These are phyloP conservation scores for Apamea crenata DNA, from an alignment of 2,888 invertebrate species.

Conservation along the genomic window DNA sequence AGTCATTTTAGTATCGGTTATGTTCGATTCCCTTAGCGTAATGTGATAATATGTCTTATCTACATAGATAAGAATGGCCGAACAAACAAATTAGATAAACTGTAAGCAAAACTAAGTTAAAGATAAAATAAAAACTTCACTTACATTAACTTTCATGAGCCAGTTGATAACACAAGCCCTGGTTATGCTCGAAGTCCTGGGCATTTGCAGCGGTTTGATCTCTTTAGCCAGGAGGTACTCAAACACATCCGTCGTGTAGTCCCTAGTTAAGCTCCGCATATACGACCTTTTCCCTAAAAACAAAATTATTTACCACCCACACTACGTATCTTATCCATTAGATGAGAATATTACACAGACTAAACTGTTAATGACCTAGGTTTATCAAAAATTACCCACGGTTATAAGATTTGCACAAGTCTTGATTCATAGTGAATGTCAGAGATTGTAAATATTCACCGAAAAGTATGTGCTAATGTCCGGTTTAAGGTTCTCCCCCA, in stretches of 20 bases:
- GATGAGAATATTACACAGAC: conserved; percentile 10
- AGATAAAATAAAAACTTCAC: conserved; percentile 60
- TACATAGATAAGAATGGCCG: background rate
- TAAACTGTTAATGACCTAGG: background rate
- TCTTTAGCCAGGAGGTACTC: conserved; percentile 75
- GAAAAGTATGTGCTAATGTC: conserved; percentile 31
- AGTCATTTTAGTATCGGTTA: background rate
- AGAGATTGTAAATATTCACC: conserved; percentile 43
- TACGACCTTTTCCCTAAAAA: conserved; percentile 74
- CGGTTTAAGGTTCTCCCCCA: background rate
- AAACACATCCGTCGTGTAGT: conserved; percentile 77
- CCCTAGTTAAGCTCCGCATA: conserved; percentile 69
- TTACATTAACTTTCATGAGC: conserved; percentile 85
- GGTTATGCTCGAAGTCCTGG: conserved; percentile 70
- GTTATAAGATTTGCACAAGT: conserved; percentile 22
- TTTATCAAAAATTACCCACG: background rate
- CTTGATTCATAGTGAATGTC: conserved; percentile 14
- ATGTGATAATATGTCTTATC: background rate
- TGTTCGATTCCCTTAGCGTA: too few species aligned
- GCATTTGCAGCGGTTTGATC: conserved; percentile 63
- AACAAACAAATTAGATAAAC: background rate
- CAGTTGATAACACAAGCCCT: conserved; percentile 85
- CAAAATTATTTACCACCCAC: conserved; percentile 22
- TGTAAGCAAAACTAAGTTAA: background rate
- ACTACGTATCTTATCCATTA: conserved; percentile 42